Evolutionary conservation across 2,888 invertebrate species (phyloP).

Genomic region (Dysmachus trigonus): DNA sequence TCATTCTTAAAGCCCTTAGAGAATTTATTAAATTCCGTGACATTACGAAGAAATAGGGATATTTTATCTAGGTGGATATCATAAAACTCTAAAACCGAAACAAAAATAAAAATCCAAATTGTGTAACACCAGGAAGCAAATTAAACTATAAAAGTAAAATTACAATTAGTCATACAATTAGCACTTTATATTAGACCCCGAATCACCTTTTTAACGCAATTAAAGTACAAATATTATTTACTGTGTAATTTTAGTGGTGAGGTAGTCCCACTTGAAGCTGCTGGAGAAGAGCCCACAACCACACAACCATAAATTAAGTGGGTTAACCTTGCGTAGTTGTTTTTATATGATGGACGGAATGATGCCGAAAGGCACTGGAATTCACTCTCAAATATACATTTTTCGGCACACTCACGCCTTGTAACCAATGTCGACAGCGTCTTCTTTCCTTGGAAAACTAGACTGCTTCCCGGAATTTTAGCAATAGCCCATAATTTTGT

Average conservation of each 20-base stretch:
- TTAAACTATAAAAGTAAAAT: background rate
- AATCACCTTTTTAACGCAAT: background rate
- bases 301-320: conserved; percentile 10
- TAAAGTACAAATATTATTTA: conserved; percentile 15
- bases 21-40: background rate
- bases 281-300: background rate
- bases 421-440: conserved; percentile 71
- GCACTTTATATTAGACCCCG: background rate
- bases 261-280: background rate
- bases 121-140: background rate
- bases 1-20: background rate
- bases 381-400: conserved; percentile 67
- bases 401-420: conserved; percentile 74
- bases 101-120: background rate
- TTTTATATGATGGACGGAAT: conserved; percentile 65
- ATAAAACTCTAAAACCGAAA: background rate
- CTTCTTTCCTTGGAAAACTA: conserved; percentile 74
- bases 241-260: background rate
- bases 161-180: background rate
- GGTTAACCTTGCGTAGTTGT: conserved; percentile 61
- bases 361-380: conserved; percentile 70
- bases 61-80: no score
- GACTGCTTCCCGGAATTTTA: conserved; percentile 76
- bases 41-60: background rate
- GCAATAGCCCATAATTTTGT: conserved; percentile 79